Base-by-base conservation (phyloP, 2,797 vertebrate genomes). In the Prunella strophiata region DNA sequence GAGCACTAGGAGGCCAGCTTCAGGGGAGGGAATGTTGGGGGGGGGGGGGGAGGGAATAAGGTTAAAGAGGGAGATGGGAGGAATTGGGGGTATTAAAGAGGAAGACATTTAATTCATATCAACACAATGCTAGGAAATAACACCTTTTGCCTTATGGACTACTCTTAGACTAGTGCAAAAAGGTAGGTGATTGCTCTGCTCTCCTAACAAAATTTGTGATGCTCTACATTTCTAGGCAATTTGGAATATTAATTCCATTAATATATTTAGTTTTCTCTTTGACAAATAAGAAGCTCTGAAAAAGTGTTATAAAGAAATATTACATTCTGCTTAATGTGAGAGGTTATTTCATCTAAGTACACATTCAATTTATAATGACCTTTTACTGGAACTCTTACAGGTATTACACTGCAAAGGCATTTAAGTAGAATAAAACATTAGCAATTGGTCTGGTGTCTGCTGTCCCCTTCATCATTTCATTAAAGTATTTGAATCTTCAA, bases 1-100 rank as follows among this genome's bases (percentile, higher is more conserved):
- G 4, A 62, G 21, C 11, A 68, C 4, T 1, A 6, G 11, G n/a
- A 76, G 11, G 8, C 10, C 47, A 73, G 45, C 12, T 51, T 32
- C 15, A 1, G 2, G 3, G 5, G 2, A 5, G 2, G 8, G 3
- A 7, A n/a, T 2, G 4, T 15, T 20, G n/a, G 5, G 2, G 17
- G 20, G 36, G n/a, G 5, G 1, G 17, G 20, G 29, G 9, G 8
- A 27, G 22, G 9, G 3, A 13, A 70, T 27, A 4, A 40, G 18
- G 7, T 9, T 36, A 32, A 55, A 47, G 1, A 55, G 17, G 2
- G 2, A 63, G 7, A n/a, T 8, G 8, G 11, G 20, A 58, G 48
- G 22, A 34, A 70, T 1, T 29, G 3, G 12, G 19, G 1, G 3
- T 54, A 55, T 5, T 43, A 21, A 76, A 75, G 7, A 61, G 45